Evolutionary conservation across 2,113 vertebrate genomes (phyloP), one percentile per base, ranked within the genome.

Genomic region (Hypocryptadius cinnamomeus): DNA sequence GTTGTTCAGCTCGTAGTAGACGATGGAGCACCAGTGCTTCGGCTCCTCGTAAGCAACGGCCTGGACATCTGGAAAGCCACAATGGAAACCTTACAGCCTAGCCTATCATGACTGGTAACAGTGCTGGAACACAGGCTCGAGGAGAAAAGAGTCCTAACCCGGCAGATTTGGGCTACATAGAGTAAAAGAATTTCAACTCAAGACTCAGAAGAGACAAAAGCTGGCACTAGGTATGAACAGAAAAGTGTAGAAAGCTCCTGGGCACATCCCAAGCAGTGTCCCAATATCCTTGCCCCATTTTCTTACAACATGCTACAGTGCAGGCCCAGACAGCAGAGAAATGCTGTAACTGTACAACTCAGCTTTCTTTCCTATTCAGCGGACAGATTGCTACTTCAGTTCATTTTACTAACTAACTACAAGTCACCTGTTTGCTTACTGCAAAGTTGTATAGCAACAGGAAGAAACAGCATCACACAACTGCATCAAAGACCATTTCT

Each of bases 1-100:
- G 91, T 99, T 99, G 96, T 99, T 99, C 93, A 99, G 98, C 98
- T 99, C 99, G 10, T 99, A 99, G 98, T 99, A 99, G 95, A 99
- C 99, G 93, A 99, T 99, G 65, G 99, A 99, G 97, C 99, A 99
- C 99, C 99, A 99, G 97, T 99, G 99, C 97, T 99, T 99, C 2
- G 99, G 99, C 91, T 99, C 99, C 85, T 99, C 98, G 1, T 99
- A 99, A 69, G 99, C 99, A 66, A 99, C 99, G 1, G 99, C 99
- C 95, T 99, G 99, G 59, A 99, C 98, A 97, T 99, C 99, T 99
- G 97, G 30, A 94, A 96, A 96, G 81, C 22, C 96, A 47, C n/a
- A 47, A 60, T 14, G 95, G 97, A 97, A 97, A 96, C 5, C 50
- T 90, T 60, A 33, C 8, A 79, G 48, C 95, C 74, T 85, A n/a